phyloP scores from a whole-genome alignment of 2,113 vertebrate genomes.

The Scytalopus superciliaris region DNA sequence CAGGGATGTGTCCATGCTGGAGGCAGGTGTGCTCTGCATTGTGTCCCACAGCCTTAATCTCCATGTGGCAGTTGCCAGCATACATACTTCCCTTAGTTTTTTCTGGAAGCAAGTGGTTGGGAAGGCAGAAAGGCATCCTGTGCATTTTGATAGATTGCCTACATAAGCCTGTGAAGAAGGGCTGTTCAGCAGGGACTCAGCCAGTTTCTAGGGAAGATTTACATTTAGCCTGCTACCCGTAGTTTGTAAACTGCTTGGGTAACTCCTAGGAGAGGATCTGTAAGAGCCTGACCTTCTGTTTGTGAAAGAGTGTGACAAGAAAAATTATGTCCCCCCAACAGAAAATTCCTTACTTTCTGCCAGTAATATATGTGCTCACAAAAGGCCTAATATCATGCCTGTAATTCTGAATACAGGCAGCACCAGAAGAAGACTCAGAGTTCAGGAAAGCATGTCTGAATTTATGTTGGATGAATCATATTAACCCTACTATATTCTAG shows the following conservation, averaged over 20 bases:
- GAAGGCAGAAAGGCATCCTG: neutral
- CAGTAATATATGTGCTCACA: neutral
- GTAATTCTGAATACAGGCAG: neutral
- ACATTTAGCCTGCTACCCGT: neutral
- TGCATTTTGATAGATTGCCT: neutral
- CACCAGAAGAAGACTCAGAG: neutral
- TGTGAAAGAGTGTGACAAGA: neutral
- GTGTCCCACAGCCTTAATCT: neutral
- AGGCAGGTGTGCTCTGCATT: neutral
- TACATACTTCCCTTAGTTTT: neutral
- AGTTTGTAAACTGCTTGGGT: neutral
- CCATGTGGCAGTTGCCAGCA: rapidly evolving
- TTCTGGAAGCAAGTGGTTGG: neutral
- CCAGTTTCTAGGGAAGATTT: neutral
- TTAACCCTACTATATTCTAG: neutral
- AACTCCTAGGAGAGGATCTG: neutral
- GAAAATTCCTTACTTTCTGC: neutral
- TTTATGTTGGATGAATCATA: neutral
- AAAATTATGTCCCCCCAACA: neutral
- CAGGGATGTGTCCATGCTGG: neutral
- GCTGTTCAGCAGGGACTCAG: neutral
- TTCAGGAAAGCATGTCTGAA: neutral
- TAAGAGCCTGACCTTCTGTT: neutral
- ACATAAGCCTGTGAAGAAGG: neutral
- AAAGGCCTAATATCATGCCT: neutral